These are phyloP conservation scores for Tricholauxania praeusta DNA, from an alignment of 2,888 invertebrate genomes.

Conservation along the genomic window DNA sequence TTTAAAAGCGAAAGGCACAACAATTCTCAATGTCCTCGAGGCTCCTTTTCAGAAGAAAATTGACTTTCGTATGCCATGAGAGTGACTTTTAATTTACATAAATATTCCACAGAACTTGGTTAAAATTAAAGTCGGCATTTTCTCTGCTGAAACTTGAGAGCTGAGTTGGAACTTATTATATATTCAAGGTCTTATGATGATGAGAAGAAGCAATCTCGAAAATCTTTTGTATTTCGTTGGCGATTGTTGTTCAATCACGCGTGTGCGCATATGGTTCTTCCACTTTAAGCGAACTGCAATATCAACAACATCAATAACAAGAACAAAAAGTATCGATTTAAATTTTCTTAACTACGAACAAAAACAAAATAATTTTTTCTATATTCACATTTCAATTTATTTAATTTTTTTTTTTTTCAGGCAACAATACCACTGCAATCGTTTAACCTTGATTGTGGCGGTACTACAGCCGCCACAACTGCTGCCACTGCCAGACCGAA, in stretches of 20 bases:
- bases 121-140: constrained; percentile 1
- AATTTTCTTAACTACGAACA: constrained; percentile 56
- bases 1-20: too few species aligned
- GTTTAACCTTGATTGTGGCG: constrained; percentile 67
- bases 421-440: constrained; percentile 68
- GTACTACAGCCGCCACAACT: constrained; percentile 48
- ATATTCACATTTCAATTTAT: neutral
- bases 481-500: constrained; percentile 38
- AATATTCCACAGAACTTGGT: constrained; percentile 48
- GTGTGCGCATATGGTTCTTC: neutral
- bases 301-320: neutral
- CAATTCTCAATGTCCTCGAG: constrained; percentile 20
- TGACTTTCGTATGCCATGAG: constrained; percentile 16
- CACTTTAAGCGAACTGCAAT: neutral
- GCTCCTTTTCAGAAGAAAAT: constrained; percentile 2
- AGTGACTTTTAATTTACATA: constrained; percentile 45
- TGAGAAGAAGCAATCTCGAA: constrained; percentile 45
- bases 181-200: constrained; percentile 62
- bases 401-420: constrained; percentile 53
- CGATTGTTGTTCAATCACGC: constrained; percentile 49
- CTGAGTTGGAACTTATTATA: constrained; percentile 55
- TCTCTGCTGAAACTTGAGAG: too few species aligned
- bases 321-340: constrained; percentile 32
- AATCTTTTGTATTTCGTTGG: constrained; percentile 37
- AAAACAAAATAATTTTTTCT: neutral